phyloP scores from a whole-genome alignment of 1,140 invertebrate species.

The Ooceraea biroi region DNA sequence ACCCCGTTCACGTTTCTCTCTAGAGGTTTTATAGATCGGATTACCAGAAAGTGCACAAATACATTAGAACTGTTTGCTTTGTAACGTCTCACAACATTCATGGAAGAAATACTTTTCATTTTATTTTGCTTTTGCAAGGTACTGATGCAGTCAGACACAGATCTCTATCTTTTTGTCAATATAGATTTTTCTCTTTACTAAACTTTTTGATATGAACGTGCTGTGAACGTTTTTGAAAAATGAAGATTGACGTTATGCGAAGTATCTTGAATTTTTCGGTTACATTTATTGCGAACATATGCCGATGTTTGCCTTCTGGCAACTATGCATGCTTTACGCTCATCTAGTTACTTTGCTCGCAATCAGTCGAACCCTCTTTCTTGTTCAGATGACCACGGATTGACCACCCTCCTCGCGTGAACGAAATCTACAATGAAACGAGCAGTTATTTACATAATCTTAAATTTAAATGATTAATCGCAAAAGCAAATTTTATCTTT shows the following conservation, averaged over 20 bases:
- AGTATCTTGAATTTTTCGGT: conserved; percentile 64
- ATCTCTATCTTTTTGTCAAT: not conserved
- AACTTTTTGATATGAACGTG: not conserved
- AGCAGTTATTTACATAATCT: conserved; percentile 62
- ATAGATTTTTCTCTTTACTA: not conserved
- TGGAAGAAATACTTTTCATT: not conserved
- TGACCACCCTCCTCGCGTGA: conserved; percentile 65
- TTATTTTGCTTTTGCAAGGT: not conserved
- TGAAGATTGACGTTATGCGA: not conserved
- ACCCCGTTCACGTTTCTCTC: conserved; percentile 78
- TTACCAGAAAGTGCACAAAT: conserved; percentile 33
- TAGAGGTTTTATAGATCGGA: conserved; percentile 56
- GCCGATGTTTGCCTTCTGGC: conserved; percentile 84
- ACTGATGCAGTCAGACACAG: too few species aligned
- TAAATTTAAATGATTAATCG: conserved; percentile 2
- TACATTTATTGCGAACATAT: conserved; percentile 83
- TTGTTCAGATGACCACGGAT: conserved; percentile 78
- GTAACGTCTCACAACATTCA: not conserved
- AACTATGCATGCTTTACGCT: conserved; percentile 82
- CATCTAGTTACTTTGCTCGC: conserved; percentile 76
- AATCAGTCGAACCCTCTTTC: conserved; percentile 68
- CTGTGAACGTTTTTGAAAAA: not conserved
- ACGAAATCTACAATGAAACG: conserved; percentile 58
- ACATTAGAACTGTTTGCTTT: conserved; percentile 7
- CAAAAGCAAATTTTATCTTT: not conserved